These are phyloP conservation scores for Torymus texanus DNA, from an alignment of 2,888 invertebrate species.

Conservation along the genomic window DNA sequence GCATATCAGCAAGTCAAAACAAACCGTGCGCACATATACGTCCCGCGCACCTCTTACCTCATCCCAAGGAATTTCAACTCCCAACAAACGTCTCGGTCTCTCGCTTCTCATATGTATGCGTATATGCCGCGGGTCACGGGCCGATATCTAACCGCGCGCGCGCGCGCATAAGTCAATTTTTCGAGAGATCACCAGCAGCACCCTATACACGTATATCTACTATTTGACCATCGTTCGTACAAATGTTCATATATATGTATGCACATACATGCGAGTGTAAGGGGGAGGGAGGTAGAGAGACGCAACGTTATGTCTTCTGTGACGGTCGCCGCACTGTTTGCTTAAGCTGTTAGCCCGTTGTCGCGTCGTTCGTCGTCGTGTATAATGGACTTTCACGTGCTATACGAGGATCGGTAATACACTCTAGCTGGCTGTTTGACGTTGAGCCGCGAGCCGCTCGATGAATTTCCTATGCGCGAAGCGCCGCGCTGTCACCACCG, in stretches of 20 bases:
- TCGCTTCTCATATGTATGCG: too few relatives aligned
- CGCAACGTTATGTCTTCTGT: background rate
- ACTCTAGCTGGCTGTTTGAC: conserved; percentile 1
- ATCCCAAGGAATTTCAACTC: too few relatives aligned
- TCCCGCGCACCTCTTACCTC: too few relatives aligned
- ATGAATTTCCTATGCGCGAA: background rate
- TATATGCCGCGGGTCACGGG: too few relatives aligned
- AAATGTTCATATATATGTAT: background rate
- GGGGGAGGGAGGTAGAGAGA: too few relatives aligned
- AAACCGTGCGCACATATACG: too few relatives aligned
- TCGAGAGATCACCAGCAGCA: too few relatives aligned
- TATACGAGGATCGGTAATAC: conserved; percentile 54
- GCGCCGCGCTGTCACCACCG: conserved; percentile 33
- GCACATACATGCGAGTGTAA: too few relatives aligned
- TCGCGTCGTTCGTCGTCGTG: conserved; percentile 7
- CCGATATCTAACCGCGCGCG: too few relatives aligned
- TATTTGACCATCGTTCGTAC: background rate
- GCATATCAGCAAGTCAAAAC: too few relatives aligned
- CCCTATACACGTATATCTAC: background rate
- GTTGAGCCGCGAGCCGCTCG: background rate
- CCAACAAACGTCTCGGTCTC: too few relatives aligned
- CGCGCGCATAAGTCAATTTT: background rate
- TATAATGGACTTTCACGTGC: conserved; percentile 42
- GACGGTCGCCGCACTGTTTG: conserved; percentile 46
- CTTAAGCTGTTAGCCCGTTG: conserved; percentile 53